Evolutionary conservation across 2,797 vertebrate genomes (phyloP), one percentile per base, ranked within the genome.

Genomic region (Sphenopsis melanotis): DNA sequence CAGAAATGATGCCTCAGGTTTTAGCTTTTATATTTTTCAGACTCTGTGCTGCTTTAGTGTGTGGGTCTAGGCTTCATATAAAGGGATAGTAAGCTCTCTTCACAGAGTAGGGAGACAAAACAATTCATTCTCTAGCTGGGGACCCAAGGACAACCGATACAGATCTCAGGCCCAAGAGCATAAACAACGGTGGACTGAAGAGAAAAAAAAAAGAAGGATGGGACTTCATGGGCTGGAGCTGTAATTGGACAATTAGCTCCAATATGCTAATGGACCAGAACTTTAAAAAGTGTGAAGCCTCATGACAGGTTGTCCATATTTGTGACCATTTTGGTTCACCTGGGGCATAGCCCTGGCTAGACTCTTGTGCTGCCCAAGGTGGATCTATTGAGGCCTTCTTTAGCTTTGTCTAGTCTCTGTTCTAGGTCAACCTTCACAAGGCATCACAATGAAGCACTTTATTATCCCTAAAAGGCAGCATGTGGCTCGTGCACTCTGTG

Each of bases 401-500:
- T 27, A 37, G 24, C 24, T 59, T 37, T 5, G 5, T 36, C 23
- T 59, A 59, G 56, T 36, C 34, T 36, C 34, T 37, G 34, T 37
- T 59, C 34, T 27, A 59, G 34, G 11, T 27, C 56, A 59, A 24
- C 56, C 56, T 59, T 59, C 56, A 59, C 24, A 37, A 59, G 16
- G 56, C 56, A 59, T 59, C 16, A 19, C 34, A 97, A 42, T 90
- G 95, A 94, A 97, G 92, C 88, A 83, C 77, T 97, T 97, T 92
- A 96, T 97, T 96, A 95, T 94, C 92, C 91, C 89, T 97, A 78
- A 96, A 96, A 98, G 95, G 94, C 95, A 96, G 36, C 89, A 39
- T 95, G 95, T 96, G 88, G 90, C 75, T 90, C 74, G 83, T 36
- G 89, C 93, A 81, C 92, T 95, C 96, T 65, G 37, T 44, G 81